These are phyloP conservation scores for Malurus melanocephalus DNA, from an alignment of 2,113 vertebrate genomes.

Conservation along the genomic window DNA sequence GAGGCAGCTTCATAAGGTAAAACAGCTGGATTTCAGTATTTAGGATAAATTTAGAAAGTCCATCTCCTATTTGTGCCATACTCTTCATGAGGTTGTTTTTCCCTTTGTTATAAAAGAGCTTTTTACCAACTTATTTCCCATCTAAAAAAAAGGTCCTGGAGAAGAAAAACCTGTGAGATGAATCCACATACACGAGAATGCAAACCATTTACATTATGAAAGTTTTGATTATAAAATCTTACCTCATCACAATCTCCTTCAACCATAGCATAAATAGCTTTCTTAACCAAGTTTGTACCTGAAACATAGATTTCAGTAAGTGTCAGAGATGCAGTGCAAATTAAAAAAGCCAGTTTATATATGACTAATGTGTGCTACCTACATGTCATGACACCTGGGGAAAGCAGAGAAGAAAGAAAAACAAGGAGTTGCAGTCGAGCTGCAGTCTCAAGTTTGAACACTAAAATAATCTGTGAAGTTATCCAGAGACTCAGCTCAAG, in stretches of 20 bases:
- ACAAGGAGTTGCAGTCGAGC: conserved; percentile 7
- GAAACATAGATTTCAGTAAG: conserved; percentile 67
- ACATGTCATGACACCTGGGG: background rate
- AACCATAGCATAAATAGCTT: conserved; percentile 99
- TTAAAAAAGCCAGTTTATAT: background rate
- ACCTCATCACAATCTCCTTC: conserved; percentile 99
- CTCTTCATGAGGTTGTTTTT: background rate
- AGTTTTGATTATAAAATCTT: conserved; percentile 63
- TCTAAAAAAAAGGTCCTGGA: background rate
- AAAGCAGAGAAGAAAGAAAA: background rate
- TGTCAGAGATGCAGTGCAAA: conserved; percentile 37
- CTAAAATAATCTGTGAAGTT: background rate
- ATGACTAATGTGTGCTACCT: background rate
- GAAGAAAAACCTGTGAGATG: background rate
- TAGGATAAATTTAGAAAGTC: background rate
- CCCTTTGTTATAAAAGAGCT: background rate
- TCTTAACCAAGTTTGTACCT: conserved; percentile 99
- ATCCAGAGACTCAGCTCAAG: conserved; percentile 40
- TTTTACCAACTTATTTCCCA: background rate
- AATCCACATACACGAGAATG: background rate
- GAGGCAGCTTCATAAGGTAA: background rate
- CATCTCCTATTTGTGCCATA: background rate
- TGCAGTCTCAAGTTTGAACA: background rate
- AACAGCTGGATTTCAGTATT: background rate
- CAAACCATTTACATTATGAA: conserved; percentile 9